phyloP scores from a whole-genome alignment of 2,888 invertebrate genomes.

The Enchytraeus crypticus region DNA sequence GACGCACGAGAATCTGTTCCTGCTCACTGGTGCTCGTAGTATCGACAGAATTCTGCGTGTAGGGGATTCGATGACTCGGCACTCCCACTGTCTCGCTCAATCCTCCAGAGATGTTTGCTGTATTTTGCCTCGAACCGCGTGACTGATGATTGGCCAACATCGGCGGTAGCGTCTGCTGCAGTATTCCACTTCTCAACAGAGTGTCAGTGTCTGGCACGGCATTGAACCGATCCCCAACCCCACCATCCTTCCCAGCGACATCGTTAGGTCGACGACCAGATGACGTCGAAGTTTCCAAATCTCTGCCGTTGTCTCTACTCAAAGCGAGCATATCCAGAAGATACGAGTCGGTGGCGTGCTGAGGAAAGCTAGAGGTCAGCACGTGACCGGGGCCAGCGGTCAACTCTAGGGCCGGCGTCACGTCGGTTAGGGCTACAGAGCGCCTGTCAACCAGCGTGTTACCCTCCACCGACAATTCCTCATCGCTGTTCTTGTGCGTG shows the following conservation, averaged over 20 bases:
- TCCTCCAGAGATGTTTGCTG: too few species aligned
- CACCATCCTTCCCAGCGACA: not conserved
- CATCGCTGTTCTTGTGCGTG: constrained; percentile 54
- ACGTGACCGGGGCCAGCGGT: not conserved
- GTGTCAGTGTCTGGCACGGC: not conserved
- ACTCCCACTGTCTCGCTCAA: not conserved
- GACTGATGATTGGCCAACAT: not conserved
- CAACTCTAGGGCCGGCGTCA: not conserved
- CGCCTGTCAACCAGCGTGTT: constrained; percentile 42
- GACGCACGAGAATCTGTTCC: constrained; percentile 32
- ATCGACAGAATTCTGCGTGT: constrained; percentile 66
- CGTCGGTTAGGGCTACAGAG: constrained; percentile 7
- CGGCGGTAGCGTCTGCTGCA: constrained; percentile 1
- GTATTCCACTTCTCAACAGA: not conserved
- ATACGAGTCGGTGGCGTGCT: not conserved
- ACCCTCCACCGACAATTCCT: constrained; percentile 52
- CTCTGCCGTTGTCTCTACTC: not conserved
- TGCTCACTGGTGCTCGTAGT: not conserved
- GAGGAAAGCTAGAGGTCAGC: not conserved
- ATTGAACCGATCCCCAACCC: constrained; percentile 8
- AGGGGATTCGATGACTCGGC: constrained; percentile 55
- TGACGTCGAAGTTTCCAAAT: constrained; percentile 1
- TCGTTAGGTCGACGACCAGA: too few species aligned
- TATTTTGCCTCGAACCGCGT: constrained; percentile 14
- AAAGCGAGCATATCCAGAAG: not conserved